Percentiles rank a stretch among this genome's conserved stretches.
phyloP scores from a whole-genome alignment of 2,888 invertebrate genomes.

The Alentia gelatinosa region DNA sequence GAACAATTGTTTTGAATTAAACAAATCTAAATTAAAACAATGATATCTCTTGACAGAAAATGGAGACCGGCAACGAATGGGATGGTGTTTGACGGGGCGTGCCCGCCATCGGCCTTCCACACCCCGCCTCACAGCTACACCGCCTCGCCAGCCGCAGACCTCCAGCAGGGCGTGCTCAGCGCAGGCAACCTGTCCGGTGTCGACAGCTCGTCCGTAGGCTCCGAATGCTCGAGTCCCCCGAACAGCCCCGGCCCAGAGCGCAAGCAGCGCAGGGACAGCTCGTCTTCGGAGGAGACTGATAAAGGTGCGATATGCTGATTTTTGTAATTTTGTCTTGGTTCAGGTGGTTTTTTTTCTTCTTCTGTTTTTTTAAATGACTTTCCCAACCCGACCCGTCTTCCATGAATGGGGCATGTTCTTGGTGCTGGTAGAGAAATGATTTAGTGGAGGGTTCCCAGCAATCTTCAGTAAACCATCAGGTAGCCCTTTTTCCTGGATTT shows the following conservation, averaged over 20 bases:
- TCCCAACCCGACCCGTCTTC: too few species aligned
- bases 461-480: too few species aligned
- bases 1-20: too few species aligned
- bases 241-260: not conserved
- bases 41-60: not conserved
- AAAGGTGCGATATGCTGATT: too few species aligned
- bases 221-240: conserved; percentile 49
- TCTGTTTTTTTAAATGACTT: not conserved
- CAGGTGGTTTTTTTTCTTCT: too few species aligned
- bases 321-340: too few species aligned
- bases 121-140: not conserved
- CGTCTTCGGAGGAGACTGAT: conserved; percentile 15
- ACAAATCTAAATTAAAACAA: not conserved
- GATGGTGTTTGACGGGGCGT: not conserved
- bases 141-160: not conserved
- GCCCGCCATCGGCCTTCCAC: not conserved
- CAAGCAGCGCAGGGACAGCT: not conserved
- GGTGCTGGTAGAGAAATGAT: too few species aligned
- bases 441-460: too few species aligned
- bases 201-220: conserved; percentile 23
- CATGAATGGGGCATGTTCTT: too few species aligned
- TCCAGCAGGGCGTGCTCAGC: not conserved
- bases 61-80: not conserved
- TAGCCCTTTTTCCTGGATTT: too few species aligned
- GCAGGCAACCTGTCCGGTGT: not conserved